These are phyloP conservation scores for Ceramica pisi DNA, from an alignment of 2,888 invertebrate genomes.

Conservation along the genomic window DNA sequence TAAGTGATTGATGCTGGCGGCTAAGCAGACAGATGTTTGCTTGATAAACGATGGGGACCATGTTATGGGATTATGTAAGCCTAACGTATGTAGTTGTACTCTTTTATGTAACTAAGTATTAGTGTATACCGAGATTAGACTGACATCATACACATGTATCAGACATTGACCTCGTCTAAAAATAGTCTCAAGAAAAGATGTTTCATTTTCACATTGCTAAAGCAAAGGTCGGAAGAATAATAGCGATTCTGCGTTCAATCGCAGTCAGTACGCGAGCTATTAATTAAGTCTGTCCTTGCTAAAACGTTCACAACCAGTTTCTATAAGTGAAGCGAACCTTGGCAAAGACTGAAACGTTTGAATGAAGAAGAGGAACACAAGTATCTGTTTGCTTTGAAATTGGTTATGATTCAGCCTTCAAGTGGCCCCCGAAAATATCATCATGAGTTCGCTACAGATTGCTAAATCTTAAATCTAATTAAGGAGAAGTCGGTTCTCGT, in stretches of 20 bases:
- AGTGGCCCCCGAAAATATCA: slow-evolving; percentile 50
- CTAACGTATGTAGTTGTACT: slow-evolving; percentile 16
- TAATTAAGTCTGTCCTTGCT: slow-evolving; percentile 58
- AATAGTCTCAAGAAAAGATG: slow-evolving; percentile 30
- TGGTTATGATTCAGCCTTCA: slow-evolving; percentile 47
- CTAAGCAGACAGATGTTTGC: slow-evolving; percentile 47
- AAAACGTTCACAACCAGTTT: slow-evolving; percentile 55
- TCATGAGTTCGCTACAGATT: slow-evolving; percentile 39
- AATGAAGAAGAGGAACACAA: slow-evolving; percentile 42
- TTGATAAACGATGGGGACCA: slow-evolving; percentile 44
- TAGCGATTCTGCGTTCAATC: slow-evolving; percentile 41
- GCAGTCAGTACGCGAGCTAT: slow-evolving; percentile 28
- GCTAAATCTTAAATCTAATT: slow-evolving; percentile 70
- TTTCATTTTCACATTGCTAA: slow-evolving; percentile 23
- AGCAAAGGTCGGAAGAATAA: slow-evolving; percentile 27
- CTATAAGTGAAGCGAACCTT: slow-evolving; percentile 52
- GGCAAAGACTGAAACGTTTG: slow-evolving; percentile 50
- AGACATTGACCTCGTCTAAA: slow-evolving; percentile 56
- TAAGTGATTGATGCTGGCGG: slow-evolving; percentile 68
- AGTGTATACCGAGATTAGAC: slow-evolving; percentile 25
- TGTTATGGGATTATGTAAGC: slow-evolving; percentile 37
- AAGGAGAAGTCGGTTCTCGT: slow-evolving; percentile 53
- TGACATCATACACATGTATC: slow-evolving; percentile 33
- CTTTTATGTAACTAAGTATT: slow-evolving; percentile 29
- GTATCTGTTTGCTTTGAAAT: slow-evolving; percentile 33